Conservation (phyloP, 2,888 invertebrate genomes). For the Drosophila putrida region DNA sequence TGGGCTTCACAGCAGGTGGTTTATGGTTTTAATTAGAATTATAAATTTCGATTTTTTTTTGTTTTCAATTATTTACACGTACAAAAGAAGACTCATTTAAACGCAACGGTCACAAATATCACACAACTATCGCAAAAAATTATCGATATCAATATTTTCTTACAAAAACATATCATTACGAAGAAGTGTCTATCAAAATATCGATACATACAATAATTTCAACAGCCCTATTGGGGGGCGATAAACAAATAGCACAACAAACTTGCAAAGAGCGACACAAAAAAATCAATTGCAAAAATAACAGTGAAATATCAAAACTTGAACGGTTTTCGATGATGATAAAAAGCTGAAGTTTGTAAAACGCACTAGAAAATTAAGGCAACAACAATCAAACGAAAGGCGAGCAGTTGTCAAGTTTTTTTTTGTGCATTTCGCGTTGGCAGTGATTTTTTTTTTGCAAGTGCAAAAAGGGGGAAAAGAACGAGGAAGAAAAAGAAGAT, state of each 20-base stretch:
- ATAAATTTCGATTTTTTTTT: background rate
- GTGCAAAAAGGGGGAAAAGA: constrained; percentile 39
- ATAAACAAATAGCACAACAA: constrained; percentile 64
- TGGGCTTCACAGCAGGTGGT: constrained; percentile 21
- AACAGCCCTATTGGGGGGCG: constrained; percentile 6
- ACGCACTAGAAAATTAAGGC: constrained; percentile 11
- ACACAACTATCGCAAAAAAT: too few species aligned
- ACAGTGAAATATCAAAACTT: constrained; percentile 16
- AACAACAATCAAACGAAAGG: constrained; percentile 26
- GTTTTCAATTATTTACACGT: too few species aligned
- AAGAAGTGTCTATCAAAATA: too few species aligned
- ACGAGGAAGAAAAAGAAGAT: constrained; percentile 19
- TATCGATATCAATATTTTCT: too few species aligned
- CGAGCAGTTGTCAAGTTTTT: constrained; percentile 14
- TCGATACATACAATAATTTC: too few species aligned
- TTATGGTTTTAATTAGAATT: constrained; percentile 9
- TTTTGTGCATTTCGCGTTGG: constrained; percentile 49
- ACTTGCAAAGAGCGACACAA: constrained; percentile 46
- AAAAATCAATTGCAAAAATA: constrained; percentile 56
- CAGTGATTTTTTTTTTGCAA: constrained; percentile 62
- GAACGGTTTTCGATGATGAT: constrained; percentile 8
- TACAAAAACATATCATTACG: too few species aligned
- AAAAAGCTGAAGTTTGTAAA: constrained; percentile 11
- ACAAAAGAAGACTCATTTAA: too few species aligned
- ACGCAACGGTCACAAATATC: too few species aligned